These are phyloP conservation scores for Nymphalis c-album DNA, from an alignment of 2,888 invertebrate species.

Conservation along the genomic window DNA sequence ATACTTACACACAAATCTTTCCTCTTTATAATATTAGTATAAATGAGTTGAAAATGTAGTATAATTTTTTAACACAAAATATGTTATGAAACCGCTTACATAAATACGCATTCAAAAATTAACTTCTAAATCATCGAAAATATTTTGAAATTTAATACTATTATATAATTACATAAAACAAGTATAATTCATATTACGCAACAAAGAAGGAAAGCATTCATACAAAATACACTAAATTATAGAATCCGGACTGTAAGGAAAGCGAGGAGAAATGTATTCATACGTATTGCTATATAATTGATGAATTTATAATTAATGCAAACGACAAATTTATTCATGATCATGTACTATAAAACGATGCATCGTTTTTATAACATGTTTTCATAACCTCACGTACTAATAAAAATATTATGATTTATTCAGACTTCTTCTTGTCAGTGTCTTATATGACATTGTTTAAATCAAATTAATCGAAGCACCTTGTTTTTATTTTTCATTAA, in stretches of 20 bases:
- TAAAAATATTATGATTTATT: not conserved
- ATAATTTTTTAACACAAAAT: too few relatives aligned
- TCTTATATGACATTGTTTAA: too few relatives aligned
- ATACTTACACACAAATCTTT: too few relatives aligned
- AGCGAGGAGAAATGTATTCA: conserved; percentile 20
- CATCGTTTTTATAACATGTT: conserved; percentile 8
- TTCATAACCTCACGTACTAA: not conserved
- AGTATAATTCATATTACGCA: not conserved
- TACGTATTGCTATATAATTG: conserved; percentile 5
- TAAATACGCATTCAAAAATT: too few relatives aligned
- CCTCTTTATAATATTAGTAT: too few relatives aligned
- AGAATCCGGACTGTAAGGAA: conserved; percentile 13
- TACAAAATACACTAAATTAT: conserved; percentile 10
- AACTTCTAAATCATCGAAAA: too few relatives aligned
- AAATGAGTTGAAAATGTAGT: too few relatives aligned
- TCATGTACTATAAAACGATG: not conserved
- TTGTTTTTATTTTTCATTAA: too few relatives aligned
- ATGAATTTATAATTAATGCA: conserved; percentile 14
- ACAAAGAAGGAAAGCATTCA: conserved; percentile 10
- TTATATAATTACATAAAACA: too few relatives aligned
- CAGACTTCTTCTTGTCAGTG: not conserved
- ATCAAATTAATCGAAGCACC: too few relatives aligned
- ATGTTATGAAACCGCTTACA: too few relatives aligned
- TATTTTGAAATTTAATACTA: too few relatives aligned
- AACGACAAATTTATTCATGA: conserved; percentile 15